phyloP scores from a whole-genome alignment of 2,797 vertebrate genomes.

The Anguilla anguilla region DNA sequence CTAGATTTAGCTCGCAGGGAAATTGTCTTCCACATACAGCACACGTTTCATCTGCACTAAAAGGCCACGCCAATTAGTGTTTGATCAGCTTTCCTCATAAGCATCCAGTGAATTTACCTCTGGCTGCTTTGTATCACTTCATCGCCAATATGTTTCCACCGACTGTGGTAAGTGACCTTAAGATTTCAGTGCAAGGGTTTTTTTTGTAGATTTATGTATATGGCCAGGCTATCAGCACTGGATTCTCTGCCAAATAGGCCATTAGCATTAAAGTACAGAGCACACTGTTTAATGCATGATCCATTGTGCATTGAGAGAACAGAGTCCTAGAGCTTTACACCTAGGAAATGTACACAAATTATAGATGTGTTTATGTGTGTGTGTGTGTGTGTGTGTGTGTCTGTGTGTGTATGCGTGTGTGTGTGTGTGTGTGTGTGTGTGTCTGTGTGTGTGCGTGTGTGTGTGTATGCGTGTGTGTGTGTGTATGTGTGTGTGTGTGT shows the following conservation, averaged over 20 bases:
- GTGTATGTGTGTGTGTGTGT: neutral
- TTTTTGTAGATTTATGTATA: conserved; percentile 4
- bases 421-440: neutral
- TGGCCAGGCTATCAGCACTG: neutral
- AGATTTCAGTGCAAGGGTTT: neutral
- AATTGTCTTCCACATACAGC: neutral
- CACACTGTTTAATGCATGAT: neutral
- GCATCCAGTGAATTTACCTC: neutral
- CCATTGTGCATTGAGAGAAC: neutral
- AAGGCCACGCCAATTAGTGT: neutral
- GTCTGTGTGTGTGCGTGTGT: neutral
- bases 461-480: neutral
- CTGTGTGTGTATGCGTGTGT: neutral
- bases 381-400: neutral
- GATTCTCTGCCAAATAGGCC: conserved; percentile 21
- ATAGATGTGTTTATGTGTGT: neutral
- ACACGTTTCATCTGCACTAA: neutral
- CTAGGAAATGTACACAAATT: neutral
- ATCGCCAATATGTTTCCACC: conserved; percentile 7
- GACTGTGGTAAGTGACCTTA: conserved; percentile 5
- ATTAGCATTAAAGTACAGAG: neutral
- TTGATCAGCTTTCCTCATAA: conserved; percentile 9
- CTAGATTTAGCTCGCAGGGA: neutral
- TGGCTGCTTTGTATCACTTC: conserved; percentile 16
- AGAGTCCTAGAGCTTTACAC: neutral